A percentile compares a stretch with the other conserved stretches of the same genome.
phyloP scores from a whole-genome alignment of 2,797 vertebrate genomes.

The Siniperca undulata region DNA sequence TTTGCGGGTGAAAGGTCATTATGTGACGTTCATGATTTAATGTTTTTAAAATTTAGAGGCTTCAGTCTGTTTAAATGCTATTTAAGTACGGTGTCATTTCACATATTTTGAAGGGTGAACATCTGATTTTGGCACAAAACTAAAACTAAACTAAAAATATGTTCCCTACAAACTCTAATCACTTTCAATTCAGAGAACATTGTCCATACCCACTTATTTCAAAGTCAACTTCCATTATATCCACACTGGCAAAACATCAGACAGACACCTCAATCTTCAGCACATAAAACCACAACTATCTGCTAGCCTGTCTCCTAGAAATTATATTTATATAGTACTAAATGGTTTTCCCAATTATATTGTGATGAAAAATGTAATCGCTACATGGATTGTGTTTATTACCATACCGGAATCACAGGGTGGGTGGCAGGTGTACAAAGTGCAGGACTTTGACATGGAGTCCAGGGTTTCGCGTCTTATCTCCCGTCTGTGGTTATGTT shows the following conservation, averaged over 20 bases:
- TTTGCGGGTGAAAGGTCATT: background rate
- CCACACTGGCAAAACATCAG: background rate
- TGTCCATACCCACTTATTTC: background rate
- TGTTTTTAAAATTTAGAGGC: background rate
- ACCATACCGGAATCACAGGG: too few relatives aligned
- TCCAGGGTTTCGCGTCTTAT: too few relatives aligned
- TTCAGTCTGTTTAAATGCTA: background rate
- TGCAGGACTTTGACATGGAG: too few relatives aligned
- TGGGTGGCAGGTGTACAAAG: background rate
- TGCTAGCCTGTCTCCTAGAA: too few relatives aligned
- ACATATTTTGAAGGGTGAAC: background rate
- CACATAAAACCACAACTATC: too few relatives aligned
- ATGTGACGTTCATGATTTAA: background rate
- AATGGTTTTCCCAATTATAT: background rate
- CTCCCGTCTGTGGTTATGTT: too few relatives aligned
- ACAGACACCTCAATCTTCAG: too few relatives aligned
- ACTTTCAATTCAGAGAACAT: background rate
- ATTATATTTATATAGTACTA: background rate
- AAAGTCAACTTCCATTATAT: background rate
- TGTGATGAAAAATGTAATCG: background rate
- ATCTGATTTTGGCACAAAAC: background rate
- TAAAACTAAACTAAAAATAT: background rate
- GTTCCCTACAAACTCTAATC: background rate
- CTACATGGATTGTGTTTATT: too few relatives aligned
- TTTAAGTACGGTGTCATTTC: background rate